Percentiles rank a stretch among this genome's conserved stretches.
These are phyloP conservation scores for Pachyrhynchus sulphureomaculatus DNA, from an alignment of 1,140 invertebrate species.

Conservation along the genomic window DNA sequence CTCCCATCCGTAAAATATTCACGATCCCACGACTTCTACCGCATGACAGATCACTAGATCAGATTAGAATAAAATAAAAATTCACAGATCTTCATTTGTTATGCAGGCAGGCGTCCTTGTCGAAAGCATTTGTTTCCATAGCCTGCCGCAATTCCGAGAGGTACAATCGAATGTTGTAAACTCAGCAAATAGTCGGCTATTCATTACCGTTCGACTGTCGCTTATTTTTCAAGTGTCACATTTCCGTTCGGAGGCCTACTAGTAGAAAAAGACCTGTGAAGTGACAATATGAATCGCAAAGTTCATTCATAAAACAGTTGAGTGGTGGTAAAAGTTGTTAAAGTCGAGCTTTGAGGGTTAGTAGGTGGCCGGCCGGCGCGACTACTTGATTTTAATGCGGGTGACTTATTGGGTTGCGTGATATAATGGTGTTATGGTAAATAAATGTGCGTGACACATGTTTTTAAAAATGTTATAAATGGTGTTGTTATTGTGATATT, in stretches of 20 bases:
- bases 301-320: neutral
- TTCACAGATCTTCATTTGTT: conserved; percentile 1
- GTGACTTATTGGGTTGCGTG: neutral
- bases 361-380: conserved; percentile 7
- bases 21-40: too few species aligned
- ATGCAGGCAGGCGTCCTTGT: neutral
- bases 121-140: neutral
- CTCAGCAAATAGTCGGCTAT: conserved; percentile 1
- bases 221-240: conserved; percentile 4
- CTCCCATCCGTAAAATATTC: too few species aligned
- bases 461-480: too few species aligned
- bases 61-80: neutral
- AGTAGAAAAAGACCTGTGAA: too few species aligned
- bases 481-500: too few species aligned
- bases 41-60: neutral
- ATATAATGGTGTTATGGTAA: neutral
- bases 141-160: neutral
- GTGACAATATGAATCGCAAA: too few species aligned
- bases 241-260: neutral
- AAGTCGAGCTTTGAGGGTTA: neutral
- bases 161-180: neutral
- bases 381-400: conserved; percentile 10
- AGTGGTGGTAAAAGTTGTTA: neutral
- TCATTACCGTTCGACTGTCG: conserved; percentile 5
- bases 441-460: neutral